These are phyloP conservation scores for Mormyrops attenuatus DNA, from an alignment of 2,797 vertebrate genomes.

Conservation along the genomic window DNA sequence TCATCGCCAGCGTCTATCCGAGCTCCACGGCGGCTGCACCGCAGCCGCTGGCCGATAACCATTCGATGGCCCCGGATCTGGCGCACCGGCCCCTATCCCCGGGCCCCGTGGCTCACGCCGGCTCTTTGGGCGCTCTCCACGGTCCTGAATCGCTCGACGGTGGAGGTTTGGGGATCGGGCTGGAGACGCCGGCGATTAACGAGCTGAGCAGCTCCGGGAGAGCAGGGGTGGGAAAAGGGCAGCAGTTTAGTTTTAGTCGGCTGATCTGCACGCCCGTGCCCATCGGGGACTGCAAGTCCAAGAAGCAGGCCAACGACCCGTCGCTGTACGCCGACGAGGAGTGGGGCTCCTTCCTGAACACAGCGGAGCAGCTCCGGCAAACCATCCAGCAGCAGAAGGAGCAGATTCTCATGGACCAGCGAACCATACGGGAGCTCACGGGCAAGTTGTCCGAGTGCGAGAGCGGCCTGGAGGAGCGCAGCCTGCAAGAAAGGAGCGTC, in stretches of 20 bases:
- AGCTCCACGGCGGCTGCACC: constrained; percentile 63
- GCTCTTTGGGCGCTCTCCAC: constrained; percentile 71
- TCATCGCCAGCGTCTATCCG: constrained; percentile 91
- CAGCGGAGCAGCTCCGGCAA: constrained; percentile 82
- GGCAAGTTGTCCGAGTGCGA: constrained; percentile 86
- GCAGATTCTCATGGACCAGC: constrained; percentile 80
- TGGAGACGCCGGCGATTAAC: constrained; percentile 59
- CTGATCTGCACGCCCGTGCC: constrained; percentile 87
- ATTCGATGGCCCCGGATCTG: constrained; percentile 63
- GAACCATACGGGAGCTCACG: constrained; percentile 81
- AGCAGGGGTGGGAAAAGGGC: constrained; percentile 57
- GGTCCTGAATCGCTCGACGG: constrained; percentile 61
- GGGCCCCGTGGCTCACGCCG: constrained; percentile 57
- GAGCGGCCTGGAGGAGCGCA: constrained; percentile 64
- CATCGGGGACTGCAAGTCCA: constrained; percentile 74
- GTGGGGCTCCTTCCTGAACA: constrained; percentile 74
- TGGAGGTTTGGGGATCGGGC: constrained; percentile 45
- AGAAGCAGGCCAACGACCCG: constrained; percentile 68
- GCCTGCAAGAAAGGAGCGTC: constrained; percentile 54
- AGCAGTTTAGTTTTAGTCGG: constrained; percentile 72
- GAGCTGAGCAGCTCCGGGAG: constrained; percentile 51
- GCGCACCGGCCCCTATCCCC: constrained; percentile 44
- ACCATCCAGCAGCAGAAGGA: constrained; percentile 85
- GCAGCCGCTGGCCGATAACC: constrained; percentile 68
- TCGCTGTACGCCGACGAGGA: constrained; percentile 65